Base-by-base conservation (phyloP, 2,888 invertebrate species). In the Griposia aprilina region DNA sequence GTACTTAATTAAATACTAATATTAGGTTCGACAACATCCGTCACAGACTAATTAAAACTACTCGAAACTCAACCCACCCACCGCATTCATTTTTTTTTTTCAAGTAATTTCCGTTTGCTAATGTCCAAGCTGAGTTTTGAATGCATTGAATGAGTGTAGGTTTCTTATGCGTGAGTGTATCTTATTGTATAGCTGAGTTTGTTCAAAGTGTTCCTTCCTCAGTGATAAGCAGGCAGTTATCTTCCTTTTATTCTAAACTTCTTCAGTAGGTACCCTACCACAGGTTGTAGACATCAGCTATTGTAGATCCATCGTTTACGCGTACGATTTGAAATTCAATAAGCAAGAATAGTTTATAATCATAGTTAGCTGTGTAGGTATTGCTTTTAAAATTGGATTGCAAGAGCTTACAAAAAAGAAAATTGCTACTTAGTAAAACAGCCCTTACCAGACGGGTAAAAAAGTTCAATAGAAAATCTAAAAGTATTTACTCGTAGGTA, bases 381-480 rank as follows among this genome's bases (percentile, higher is more conserved):
- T 66, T 45, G 65, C 17, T 68, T 63, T 26, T 3, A 62, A 45
- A 68, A 15, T 20, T 45, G 4, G 1, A 60, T 55, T 8, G 36
- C 45, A 71, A 5, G 6, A 45, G 8, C 20, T 30, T 45, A 23
- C 5, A 41, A 59, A 45, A 41, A 65, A 30, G 74, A 30, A 45
- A 74, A 65, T 65, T 41, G 13, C 81, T 59, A 74, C 30, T 52
- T 52, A n/a, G 2, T 41, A 60, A 74, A 81, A 74, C 52, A 59
- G n/a, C 20, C 30, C 45, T 50, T 11, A 55, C 11, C 13, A 45
- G 30, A 66, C n/a, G 0, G 30, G 1, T 23, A n/a, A 65, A 73
- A 79, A 82, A 55, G 13, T 6, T 45, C 55, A 68, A 73, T 80
- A 55, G 73, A 73, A 80, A 73, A 48, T 48, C 0, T 15, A 63